Evolutionary conservation across 2,113 vertebrate species (phyloP).

Genomic region (Garra rufa): DNA sequence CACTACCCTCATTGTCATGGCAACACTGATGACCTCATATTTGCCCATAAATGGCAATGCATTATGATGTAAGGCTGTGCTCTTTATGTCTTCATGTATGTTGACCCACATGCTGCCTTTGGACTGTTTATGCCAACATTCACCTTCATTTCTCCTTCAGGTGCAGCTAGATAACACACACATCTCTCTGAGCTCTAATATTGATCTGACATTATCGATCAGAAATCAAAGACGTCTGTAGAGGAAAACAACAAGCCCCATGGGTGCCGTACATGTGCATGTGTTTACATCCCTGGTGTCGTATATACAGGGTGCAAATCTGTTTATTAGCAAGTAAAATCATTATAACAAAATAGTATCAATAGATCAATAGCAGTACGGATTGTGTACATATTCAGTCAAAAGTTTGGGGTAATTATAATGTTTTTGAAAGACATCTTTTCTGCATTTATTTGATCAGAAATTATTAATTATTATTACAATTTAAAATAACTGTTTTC

Average conservation of each 20-base stretch:
- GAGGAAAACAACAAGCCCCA: neutral
- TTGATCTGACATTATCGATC: neutral
- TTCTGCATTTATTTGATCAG: neutral
- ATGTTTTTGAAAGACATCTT: too few relatives aligned
- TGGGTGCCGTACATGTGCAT: neutral
- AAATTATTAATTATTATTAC: neutral
- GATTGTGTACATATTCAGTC: neutral
- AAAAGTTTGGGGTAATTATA: neutral
- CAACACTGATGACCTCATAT: conserved; percentile 22
- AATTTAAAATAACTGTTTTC: neutral
- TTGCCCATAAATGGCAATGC: neutral
- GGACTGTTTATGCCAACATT: neutral
- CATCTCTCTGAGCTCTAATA: neutral
- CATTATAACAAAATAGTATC: neutral
- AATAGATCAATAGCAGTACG: neutral
- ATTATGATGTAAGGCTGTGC: neutral
- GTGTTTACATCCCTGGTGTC: neutral
- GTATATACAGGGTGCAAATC: neutral
- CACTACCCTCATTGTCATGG: neutral
- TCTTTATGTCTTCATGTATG: neutral
- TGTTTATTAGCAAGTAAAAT: neutral
- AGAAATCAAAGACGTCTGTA: neutral
- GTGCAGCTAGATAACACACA: neutral
- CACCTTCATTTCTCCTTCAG: neutral
- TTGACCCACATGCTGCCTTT: neutral